A percentile compares a stretch with the other conserved stretches of the same genome.
phyloP scores from a whole-genome alignment of 2,888 invertebrate genomes.

The Thyatira batis region DNA sequence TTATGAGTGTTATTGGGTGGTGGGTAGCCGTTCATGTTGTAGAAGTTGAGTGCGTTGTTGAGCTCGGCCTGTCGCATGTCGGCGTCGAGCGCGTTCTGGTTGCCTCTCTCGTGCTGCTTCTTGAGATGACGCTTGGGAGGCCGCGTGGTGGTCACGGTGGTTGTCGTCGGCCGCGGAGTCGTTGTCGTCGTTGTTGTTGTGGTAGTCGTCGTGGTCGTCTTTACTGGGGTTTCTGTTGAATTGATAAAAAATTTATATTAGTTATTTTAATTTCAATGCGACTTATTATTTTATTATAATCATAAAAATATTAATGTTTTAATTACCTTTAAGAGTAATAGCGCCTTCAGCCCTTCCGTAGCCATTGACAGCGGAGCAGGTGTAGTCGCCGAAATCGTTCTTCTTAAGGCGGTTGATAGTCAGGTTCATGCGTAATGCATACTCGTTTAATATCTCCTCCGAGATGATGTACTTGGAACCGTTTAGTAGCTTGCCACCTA shows the following conservation, averaged over 20 bases:
- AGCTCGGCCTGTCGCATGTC: constrained; percentile 62
- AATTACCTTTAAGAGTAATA: constrained; percentile 89
- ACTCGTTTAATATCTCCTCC: constrained; percentile 87
- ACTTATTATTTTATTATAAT: not conserved
- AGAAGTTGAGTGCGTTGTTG: constrained; percentile 67
- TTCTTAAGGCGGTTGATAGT: constrained; percentile 89
- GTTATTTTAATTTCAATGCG: not conserved
- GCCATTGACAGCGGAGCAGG: constrained; percentile 90
- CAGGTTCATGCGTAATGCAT: constrained; percentile 90
- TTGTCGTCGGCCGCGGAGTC: constrained; percentile 54
- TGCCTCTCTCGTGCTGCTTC: constrained; percentile 61
- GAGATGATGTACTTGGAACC: constrained; percentile 89
- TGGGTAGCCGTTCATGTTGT: constrained; percentile 56
- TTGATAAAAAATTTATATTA: constrained; percentile 11
- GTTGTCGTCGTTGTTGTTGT: constrained; percentile 71
- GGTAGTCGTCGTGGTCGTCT: constrained; percentile 71
- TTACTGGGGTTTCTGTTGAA: constrained; percentile 74
- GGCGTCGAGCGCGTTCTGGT: constrained; percentile 66
- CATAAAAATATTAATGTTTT: not conserved
- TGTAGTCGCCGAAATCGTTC: constrained; percentile 90
- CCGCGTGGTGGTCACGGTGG: constrained; percentile 55
- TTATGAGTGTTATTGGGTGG: constrained; percentile 60
- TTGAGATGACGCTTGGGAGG: constrained; percentile 68
- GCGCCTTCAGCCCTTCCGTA: constrained; percentile 90
- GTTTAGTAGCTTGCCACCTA: constrained; percentile 88